Percentiles rank a stretch among this genome's conserved stretches.
Evolutionary conservation across 2,888 invertebrate species (phyloP).

Genomic region (Stenolophus ochropezus): DNA sequence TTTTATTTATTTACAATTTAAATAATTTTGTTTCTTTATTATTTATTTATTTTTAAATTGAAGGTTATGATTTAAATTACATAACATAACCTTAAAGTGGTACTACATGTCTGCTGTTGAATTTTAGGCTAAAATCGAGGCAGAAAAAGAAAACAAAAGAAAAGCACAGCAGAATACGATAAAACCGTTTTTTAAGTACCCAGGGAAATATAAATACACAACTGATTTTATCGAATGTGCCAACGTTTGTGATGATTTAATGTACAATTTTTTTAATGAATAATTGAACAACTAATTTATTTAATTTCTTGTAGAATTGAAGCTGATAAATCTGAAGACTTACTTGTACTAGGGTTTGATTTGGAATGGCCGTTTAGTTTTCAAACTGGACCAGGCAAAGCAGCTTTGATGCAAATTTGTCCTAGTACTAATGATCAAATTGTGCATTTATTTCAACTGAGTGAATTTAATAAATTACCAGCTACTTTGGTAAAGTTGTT

Average conservation of each 20-base stretch:
- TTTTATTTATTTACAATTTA: neutral
- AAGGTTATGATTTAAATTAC: constrained; percentile 41
- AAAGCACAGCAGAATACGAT: constrained; percentile 55
- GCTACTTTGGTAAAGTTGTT: constrained; percentile 75
- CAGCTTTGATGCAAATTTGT: constrained; percentile 79
- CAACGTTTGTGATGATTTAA: constrained; percentile 72
- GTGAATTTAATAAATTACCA: constrained; percentile 76
- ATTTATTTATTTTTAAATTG: neutral
- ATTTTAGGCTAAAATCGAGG: constrained; percentile 45
- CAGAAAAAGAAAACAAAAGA: constrained; percentile 53
- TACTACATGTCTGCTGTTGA: neutral
- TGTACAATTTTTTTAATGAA: constrained; percentile 67
- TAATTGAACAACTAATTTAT: neutral
- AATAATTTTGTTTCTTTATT: constrained; percentile 2
- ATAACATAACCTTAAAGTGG: neutral
- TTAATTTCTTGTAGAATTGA: constrained; percentile 68
- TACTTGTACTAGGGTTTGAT: constrained; percentile 78
- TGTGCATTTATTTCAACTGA: constrained; percentile 78
- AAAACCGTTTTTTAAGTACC: constrained; percentile 66
- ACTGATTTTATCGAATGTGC: constrained; percentile 73
- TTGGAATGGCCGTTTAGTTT: constrained; percentile 81
- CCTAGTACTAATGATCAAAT: constrained; percentile 74
- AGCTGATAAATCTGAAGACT: constrained; percentile 68
- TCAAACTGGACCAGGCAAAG: constrained; percentile 77
- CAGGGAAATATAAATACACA: constrained; percentile 69